Evolutionary conservation across 2,113 vertebrate species (phyloP).

Genomic region (Pseudopipra pipra): DNA sequence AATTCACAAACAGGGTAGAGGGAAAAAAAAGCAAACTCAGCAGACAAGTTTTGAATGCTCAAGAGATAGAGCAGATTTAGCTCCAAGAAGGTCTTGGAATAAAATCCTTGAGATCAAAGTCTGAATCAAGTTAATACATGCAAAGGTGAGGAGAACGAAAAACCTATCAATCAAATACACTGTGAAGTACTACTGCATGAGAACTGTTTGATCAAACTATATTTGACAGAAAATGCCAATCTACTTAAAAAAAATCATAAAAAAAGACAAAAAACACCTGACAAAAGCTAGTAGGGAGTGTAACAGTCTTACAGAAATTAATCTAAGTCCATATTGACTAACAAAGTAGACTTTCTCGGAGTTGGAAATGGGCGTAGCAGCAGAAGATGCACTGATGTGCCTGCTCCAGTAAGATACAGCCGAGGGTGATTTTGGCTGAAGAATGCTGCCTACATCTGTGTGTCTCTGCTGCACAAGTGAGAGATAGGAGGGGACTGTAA

Average conservation of each 20-base stretch:
- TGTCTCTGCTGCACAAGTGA: neutral
- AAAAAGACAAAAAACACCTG: neutral
- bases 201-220: neutral
- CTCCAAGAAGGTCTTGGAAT: neutral
- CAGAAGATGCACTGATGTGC: neutral
- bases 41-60: neutral
- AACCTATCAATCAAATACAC: neutral
- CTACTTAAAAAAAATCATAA: neutral
- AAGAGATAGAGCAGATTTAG: neutral
- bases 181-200: neutral
- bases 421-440: neutral
- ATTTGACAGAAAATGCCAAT: neutral
- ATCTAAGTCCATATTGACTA: neutral
- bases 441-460: neutral
- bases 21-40: neutral
- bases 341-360: neutral
- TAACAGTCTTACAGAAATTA: neutral
- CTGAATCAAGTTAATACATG: neutral
- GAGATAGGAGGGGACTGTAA: accelerated
- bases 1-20: neutral
- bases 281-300: neutral
- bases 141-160: neutral
- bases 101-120: neutral
- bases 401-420: neutral
- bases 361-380: neutral